phyloP scores from a whole-genome alignment of 2,888 invertebrate species.

The Tethea ocularis region DNA sequence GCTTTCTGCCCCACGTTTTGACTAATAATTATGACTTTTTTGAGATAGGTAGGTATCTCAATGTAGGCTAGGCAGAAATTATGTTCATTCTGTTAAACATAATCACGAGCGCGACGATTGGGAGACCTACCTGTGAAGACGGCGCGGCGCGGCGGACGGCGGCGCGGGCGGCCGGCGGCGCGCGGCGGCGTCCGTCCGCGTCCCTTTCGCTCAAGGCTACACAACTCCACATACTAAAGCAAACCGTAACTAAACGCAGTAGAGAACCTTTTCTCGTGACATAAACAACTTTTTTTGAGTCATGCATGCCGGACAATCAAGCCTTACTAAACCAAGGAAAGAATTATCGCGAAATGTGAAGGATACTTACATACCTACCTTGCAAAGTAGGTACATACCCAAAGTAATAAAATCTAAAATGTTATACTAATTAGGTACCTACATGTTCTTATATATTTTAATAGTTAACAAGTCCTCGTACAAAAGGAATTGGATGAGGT shows the following conservation, averaged over 20 bases:
- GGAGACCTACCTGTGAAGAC: conserved; percentile 65
- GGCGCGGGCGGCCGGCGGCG: conserved; percentile 40
- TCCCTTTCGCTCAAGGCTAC: conserved; percentile 78
- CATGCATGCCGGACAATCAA: conserved; percentile 51
- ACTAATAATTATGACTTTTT: no score
- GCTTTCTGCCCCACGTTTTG: no score
- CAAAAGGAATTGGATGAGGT: no score
- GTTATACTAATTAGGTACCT: no score
- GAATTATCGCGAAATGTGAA: conserved; percentile 11
- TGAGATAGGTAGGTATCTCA: no score
- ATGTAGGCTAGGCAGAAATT: conserved; percentile 4
- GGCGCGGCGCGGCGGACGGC: conserved; percentile 58
- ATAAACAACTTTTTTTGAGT: conserved; percentile 42
- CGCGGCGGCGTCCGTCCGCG: conserved; percentile 62
- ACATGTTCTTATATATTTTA: no score
- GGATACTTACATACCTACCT: neutral
- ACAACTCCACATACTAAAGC: conserved; percentile 38
- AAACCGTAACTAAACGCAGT: conserved; percentile 32
- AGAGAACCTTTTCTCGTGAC: conserved; percentile 17
- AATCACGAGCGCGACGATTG: conserved; percentile 54
- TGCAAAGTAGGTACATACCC: neutral
- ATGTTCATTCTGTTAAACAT: conserved; percentile 29
- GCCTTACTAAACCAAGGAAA: conserved; percentile 35
- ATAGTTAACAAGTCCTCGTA: no score
- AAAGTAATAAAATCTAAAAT: neutral